Percentiles rank a stretch among this genome's conserved stretches.
phyloP scores from a whole-genome alignment of 2,113 vertebrate species.

The Trematomus loennbergii region DNA sequence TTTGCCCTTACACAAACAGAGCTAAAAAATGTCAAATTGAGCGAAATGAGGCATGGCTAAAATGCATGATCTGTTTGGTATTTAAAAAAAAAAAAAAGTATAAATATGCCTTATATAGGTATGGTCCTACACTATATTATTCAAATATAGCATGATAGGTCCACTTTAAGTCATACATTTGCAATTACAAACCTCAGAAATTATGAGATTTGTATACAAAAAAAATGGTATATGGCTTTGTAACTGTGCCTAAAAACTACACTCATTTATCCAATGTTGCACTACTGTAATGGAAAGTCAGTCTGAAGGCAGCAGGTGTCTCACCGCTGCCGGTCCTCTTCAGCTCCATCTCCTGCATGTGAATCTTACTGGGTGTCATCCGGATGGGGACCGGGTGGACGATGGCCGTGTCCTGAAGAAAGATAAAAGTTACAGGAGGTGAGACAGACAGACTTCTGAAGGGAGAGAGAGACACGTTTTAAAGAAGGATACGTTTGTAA shows the following conservation, averaged over 20 bases:
- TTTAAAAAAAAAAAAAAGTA: too few species aligned
- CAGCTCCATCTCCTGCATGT: constrained; percentile 99
- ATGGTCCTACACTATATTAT: too few species aligned
- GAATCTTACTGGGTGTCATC: constrained; percentile 99
- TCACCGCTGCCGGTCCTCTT: constrained; percentile 97
- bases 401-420: constrained; percentile 94
- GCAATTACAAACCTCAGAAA: too few species aligned
- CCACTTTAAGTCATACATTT: too few species aligned
- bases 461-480: not conserved
- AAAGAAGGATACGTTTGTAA: not conserved
- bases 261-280: not conserved
- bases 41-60: too few species aligned
- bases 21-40: too few species aligned
- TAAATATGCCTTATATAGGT: too few species aligned
- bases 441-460: not conserved
- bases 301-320: constrained; percentile 11
- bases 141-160: too few species aligned
- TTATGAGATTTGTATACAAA: too few species aligned
- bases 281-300: not conserved
- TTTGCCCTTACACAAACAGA: too few species aligned
- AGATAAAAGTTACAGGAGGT: constrained; percentile 6
- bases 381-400: constrained; percentile 98
- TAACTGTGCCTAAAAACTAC: not conserved
- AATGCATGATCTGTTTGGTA: too few species aligned
- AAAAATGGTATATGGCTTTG: too few species aligned